Evolutionary conservation across 2,113 vertebrate genomes (phyloP).

Genomic region (Scytalopus superciliaris): DNA sequence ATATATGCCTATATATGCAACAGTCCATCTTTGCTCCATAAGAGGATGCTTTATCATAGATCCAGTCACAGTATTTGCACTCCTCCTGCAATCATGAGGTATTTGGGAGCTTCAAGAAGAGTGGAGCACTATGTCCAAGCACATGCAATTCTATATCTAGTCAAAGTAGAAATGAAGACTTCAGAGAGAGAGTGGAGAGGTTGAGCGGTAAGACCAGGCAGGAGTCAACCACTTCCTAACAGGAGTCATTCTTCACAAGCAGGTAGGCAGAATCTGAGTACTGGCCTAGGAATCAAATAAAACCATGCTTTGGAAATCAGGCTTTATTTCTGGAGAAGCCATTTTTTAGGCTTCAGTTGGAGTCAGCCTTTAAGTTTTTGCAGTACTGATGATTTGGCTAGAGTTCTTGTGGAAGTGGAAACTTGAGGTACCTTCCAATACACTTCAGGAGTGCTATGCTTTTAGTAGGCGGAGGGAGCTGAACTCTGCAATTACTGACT

Average conservation of each 20-base stretch:
- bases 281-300: not conserved
- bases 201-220: not conserved
- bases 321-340: not conserved
- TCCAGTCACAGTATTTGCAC: not conserved
- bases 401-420: conserved; percentile 30
- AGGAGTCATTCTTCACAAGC: not conserved
- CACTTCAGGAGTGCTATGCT: not conserved
- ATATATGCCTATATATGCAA: not conserved
- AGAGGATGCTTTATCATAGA: not conserved
- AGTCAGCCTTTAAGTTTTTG: not conserved
- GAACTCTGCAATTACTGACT: not conserved
- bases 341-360: not conserved
- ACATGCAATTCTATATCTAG: not conserved
- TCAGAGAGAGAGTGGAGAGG: not conserved
- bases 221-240: not conserved
- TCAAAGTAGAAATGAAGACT: not conserved
- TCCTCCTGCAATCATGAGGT: not conserved
- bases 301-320: not conserved
- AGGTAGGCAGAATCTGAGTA: not conserved
- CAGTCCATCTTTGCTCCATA: not conserved
- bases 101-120: not conserved
- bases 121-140: not conserved
- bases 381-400: not conserved
- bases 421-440: not conserved
- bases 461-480: not conserved